Base-by-base conservation (phyloP, 1,140 invertebrate species). In the Chrysopa pallens region DNA sequence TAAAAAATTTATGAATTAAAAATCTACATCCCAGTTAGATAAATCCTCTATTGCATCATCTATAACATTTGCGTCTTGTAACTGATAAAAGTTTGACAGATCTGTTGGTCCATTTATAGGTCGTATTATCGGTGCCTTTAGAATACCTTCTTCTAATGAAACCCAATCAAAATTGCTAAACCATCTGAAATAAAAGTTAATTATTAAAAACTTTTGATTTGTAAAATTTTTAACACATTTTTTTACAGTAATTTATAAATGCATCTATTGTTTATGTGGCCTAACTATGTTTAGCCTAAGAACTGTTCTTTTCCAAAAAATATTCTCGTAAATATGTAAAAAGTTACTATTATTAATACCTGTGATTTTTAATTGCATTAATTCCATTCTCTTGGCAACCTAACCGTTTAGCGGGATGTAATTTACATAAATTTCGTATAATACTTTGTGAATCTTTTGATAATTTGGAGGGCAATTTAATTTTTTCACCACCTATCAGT, bases 311-410 rank as follows among this genome's bases (percentile, higher is more conserved):
- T n/a, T n/a, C n/a, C n/a, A n/a, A n/a, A n/a, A n/a, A n/a, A n/a
- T n/a, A n/a, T n/a, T n/a, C n/a, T n/a, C n/a, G n/a, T n/a, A n/a
- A n/a, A n/a, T n/a, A n/a, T n/a, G n/a, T 23, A 23, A 23, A 23
- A 23, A 23, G 17, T 23, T 23, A 23, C n/a, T 23, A 23, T 23
- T 5, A 23, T 23, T 23, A 23, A 60, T 66, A 98, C 84, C 87
- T 87, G 61, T 97, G 91, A 59, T 88, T 87, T 54, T 90, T 84
- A 38, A 98, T 89, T 58, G 97, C 94, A 44, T 78, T 73, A 13
- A 97, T 87, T 3, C 93, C 92, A 44, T 83, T 85, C 52, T 84
- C 72, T 51, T 94, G 85, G 59, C 93, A 96, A 0, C 94, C 95
- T 6, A 98, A 68, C 38, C 95, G 65, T 61, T 98, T 95, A 1